Evolutionary conservation across 2,797 vertebrate species (phyloP).

Genomic region (Chromis chromis): DNA sequence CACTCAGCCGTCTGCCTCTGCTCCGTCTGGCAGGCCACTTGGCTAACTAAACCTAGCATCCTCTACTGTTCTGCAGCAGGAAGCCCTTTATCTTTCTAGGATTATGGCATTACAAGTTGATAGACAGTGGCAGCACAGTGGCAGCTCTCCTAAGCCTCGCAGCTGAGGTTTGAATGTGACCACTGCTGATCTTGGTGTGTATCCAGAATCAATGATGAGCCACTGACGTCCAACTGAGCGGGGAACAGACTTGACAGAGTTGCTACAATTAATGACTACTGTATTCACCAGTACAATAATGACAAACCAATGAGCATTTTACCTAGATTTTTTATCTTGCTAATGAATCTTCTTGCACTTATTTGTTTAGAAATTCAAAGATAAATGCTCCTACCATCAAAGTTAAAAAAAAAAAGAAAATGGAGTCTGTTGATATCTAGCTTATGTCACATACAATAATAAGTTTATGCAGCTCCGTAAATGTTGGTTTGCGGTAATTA

Average conservation of each 20-base stretch:
- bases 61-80: constrained; percentile 17
- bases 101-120: constrained; percentile 27
- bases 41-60: constrained; percentile 26
- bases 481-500: constrained; percentile 42
- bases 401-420: too few species aligned
- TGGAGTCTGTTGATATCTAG: neutral
- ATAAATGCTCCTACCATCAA: neutral
- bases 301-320: too few species aligned
- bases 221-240: neutral
- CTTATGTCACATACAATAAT: constrained; percentile 4
- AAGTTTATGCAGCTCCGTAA: constrained; percentile 24
- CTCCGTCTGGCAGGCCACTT: constrained; percentile 25
- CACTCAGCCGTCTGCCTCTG: constrained; percentile 13
- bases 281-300: too few species aligned
- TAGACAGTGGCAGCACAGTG: constrained; percentile 12
- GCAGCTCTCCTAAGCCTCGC: constrained; percentile 16
- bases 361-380: neutral
- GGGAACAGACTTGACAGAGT: constrained; percentile 6
- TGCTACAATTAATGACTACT: neutral
- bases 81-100: constrained; percentile 11
- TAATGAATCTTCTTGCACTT: neutral
- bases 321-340: too few species aligned
- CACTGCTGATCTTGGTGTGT: neutral
- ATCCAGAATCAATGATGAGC: constrained; percentile 26
- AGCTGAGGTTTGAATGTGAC: constrained; percentile 26